Evolutionary conservation across 1,140 invertebrate genomes (phyloP).

Genomic region (Drosophila nasuta): DNA sequence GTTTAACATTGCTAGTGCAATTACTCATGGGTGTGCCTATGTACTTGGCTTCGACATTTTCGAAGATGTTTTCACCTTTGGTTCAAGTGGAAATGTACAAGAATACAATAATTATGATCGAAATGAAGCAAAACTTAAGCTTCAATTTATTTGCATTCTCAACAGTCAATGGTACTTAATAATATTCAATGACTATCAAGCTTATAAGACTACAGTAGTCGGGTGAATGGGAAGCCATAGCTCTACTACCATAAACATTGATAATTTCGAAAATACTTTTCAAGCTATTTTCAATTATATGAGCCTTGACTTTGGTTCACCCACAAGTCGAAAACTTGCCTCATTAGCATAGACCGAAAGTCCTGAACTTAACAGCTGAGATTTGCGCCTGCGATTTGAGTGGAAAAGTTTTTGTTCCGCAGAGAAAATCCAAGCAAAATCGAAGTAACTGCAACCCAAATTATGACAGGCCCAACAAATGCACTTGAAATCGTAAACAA

Average conservation of each 20-base stretch:
- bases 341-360: constrained; percentile 73
- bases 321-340: constrained; percentile 55
- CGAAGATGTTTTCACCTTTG: constrained; percentile 13
- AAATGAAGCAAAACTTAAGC: too few relatives aligned
- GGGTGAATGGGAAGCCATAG: not conserved
- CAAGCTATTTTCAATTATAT: constrained; percentile 65
- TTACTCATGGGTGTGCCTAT: constrained; percentile 50
- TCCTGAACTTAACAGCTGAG: constrained; percentile 66
- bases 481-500: constrained; percentile 80
- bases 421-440: constrained; percentile 47
- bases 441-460: constrained; percentile 55
- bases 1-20: constrained; percentile 48
- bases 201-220: too few relatives aligned
- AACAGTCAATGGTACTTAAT: not conserved
- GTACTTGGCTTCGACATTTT: constrained; percentile 6
- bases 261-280: constrained; percentile 38
- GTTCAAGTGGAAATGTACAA: constrained; percentile 3
- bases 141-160: too few relatives aligned
- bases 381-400: constrained; percentile 57
- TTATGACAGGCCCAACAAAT: constrained; percentile 67
- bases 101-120: too few relatives aligned
- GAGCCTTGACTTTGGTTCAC: constrained; percentile 24
- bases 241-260: constrained; percentile 16
- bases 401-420: constrained; percentile 65
- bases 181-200: too few relatives aligned